These are phyloP conservation scores for Macaca mulatta DNA, from an alignment of 2,113 vertebrate species.

Conservation along the genomic window DNA sequence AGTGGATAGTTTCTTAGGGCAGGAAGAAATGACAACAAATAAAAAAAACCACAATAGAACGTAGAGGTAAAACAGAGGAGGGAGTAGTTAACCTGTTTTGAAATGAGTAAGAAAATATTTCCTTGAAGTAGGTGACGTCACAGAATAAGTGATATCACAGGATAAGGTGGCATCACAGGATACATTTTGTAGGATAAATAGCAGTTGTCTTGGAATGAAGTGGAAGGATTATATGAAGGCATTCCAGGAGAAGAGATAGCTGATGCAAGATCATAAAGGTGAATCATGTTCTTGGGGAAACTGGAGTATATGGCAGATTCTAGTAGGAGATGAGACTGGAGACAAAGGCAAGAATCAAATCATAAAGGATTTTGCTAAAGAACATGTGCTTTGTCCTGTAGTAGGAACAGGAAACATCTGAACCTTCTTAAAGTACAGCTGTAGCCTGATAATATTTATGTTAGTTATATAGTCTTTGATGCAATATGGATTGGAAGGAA, in stretches of 20 bases:
- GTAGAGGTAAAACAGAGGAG: background rate
- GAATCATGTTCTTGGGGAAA: background rate
- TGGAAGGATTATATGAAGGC: fast-evolving
- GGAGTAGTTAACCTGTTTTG: background rate
- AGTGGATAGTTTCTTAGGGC: background rate
- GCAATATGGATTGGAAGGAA: background rate
- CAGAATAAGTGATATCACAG: background rate
- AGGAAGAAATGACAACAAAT: background rate
- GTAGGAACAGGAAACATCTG: background rate
- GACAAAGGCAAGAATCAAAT: background rate
- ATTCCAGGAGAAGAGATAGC: background rate
- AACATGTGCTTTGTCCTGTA: background rate
- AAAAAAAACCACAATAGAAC: background rate
- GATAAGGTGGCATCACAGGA: background rate
- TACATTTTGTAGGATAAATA: background rate
- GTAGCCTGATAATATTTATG: too few relatives aligned
- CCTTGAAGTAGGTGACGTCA: background rate
- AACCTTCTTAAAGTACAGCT: background rate
- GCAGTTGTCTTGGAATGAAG: background rate
- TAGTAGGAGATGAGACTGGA: background rate
- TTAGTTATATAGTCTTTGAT: background rate
- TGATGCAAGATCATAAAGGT: background rate
- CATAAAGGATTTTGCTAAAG: background rate
- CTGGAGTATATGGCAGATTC: background rate
- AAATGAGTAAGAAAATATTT: background rate